phyloP scores from a whole-genome alignment of 2,113 vertebrate genomes.

The Ciconia maguari region DNA sequence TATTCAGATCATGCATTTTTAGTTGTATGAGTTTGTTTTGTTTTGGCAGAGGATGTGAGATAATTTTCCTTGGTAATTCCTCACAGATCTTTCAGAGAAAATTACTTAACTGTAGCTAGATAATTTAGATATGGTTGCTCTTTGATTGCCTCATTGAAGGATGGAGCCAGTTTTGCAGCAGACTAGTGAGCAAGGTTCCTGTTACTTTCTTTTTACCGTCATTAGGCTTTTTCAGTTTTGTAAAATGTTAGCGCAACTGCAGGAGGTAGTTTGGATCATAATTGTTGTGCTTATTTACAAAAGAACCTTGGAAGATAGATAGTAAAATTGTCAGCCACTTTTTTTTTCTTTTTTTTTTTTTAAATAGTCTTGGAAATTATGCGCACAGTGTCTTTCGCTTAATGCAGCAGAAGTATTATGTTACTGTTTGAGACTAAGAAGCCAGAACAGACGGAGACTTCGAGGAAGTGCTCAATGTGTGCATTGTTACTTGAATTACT shows the following conservation, averaged over 20 bases:
- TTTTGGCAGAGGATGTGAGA: neutral
- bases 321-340: neutral
- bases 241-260: neutral
- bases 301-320: neutral
- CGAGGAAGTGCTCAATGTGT: neutral
- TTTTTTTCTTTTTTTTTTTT: neutral
- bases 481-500: neutral
- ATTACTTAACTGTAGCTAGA: neutral
- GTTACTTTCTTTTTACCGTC: neutral
- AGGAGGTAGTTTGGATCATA: neutral
- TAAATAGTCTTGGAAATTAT: neutral
- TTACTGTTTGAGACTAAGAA: neutral
- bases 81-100: neutral
- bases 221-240: neutral
- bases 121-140: neutral
- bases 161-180: neutral
- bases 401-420: neutral
- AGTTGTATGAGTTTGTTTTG: neutral
- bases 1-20: neutral
- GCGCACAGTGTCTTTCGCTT: neutral
- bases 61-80: neutral
- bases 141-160: neutral
- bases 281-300: neutral
- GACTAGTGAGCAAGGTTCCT: neutral
- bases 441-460: neutral